A percentile compares a stretch with the other conserved stretches of the same genome.
Evolutionary conservation across 2,113 vertebrate genomes (phyloP).

Genomic region (Sisor rabdophorus): DNA sequence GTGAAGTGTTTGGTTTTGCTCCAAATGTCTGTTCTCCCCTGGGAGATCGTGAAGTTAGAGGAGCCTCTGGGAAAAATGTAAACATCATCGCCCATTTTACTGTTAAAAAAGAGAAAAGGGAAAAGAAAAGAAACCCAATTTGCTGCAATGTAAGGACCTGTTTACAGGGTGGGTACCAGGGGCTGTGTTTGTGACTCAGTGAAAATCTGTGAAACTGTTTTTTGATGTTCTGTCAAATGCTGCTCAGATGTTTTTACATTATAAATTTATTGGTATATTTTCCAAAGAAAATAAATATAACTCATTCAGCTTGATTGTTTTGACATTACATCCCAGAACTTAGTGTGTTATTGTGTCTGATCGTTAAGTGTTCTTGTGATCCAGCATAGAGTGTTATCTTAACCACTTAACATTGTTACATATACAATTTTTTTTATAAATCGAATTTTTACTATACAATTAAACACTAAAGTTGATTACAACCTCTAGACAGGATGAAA

Average conservation of each 20-base stretch:
- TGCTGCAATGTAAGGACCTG: slow-evolving; percentile 47
- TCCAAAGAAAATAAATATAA: slow-evolving; percentile 75
- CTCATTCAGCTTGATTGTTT: slow-evolving; percentile 61
- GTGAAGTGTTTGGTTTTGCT: slow-evolving; percentile 55
- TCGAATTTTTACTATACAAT: neutral
- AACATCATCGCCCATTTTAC: slow-evolving; percentile 48
- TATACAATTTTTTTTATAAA: neutral
- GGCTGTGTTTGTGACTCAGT: slow-evolving; percentile 72
- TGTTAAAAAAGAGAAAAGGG: slow-evolving; percentile 35
- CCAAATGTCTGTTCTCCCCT: slow-evolving; percentile 44
- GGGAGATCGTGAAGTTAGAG: slow-evolving; percentile 34
- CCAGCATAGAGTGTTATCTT: neutral
- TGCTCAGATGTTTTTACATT: slow-evolving; percentile 76
- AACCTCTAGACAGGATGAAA: neutral
- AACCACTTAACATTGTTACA: neutral
- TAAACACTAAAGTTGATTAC: neutral
- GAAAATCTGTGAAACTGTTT: slow-evolving; percentile 68
- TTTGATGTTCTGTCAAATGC: slow-evolving; percentile 66
- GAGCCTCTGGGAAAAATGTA: slow-evolving; percentile 31
- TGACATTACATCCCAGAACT: slow-evolving; percentile 18
- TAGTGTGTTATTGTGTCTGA: slow-evolving; percentile 17
- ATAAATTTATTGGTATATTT: slow-evolving; percentile 77
- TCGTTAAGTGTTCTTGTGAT: neutral
- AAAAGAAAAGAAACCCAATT: neutral
- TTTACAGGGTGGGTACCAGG: slow-evolving; percentile 53